These are phyloP conservation scores for Columba janthina DNA, from an alignment of 2,113 vertebrate genomes.

Conservation along the genomic window DNA sequence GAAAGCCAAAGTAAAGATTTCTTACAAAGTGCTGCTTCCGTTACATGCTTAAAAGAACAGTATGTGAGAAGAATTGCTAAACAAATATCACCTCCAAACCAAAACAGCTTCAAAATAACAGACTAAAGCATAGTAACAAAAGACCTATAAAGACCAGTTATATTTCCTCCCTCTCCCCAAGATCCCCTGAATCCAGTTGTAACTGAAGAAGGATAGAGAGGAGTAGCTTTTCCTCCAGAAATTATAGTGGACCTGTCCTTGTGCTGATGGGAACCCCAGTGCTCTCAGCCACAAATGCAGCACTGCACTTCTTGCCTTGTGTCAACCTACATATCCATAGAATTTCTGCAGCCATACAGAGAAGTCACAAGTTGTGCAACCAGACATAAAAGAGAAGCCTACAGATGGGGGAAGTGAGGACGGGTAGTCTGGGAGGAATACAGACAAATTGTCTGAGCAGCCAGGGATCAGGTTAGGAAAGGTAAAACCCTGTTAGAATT, in stretches of 20 bases:
- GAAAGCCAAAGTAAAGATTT: constrained; percentile 53
- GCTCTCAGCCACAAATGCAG: background rate
- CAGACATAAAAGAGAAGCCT: too few relatives aligned
- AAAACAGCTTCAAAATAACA: background rate
- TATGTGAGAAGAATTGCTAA: background rate
- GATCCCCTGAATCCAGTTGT: background rate
- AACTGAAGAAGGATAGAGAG: background rate
- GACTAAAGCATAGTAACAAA: background rate
- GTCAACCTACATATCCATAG: fast-evolving
- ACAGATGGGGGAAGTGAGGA: too few relatives aligned
- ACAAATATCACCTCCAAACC: background rate
- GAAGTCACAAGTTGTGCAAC: background rate
- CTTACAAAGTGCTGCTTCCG: constrained; percentile 3
- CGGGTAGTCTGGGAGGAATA: too few relatives aligned
- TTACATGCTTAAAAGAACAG: background rate
- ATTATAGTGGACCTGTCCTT: background rate
- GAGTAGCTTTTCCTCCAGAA: background rate
- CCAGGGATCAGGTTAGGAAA: too few relatives aligned
- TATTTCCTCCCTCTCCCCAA: background rate
- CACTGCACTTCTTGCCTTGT: background rate
- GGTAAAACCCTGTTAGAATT: too few relatives aligned
- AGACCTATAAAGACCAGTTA: background rate
- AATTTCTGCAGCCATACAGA: background rate
- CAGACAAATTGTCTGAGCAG: too few relatives aligned
- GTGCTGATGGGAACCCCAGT: background rate